Base-by-base conservation (phyloP, 1,140 invertebrate species). In the Zaprionus tsacasi region DNA sequence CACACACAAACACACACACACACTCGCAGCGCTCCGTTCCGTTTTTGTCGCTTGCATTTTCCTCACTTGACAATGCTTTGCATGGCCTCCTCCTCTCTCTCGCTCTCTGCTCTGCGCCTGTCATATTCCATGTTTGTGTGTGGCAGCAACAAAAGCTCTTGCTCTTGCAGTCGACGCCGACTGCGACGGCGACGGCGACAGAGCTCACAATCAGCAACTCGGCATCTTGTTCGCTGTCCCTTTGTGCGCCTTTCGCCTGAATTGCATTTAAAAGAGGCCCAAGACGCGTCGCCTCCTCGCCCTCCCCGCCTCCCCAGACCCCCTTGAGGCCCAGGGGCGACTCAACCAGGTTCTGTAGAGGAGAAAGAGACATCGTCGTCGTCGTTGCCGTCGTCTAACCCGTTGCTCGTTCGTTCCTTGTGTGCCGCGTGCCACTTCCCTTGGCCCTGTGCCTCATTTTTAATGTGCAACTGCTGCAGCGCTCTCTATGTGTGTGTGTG, bases 71-170 rank as follows among this genome's bases (percentile, higher is more conserved):
- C 83, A 88, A 88, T 88, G 83, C 83, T 88, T 89, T 88, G 83
- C 83, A 88, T 88, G 85, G 63, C 15, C 3, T 57, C 7, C 61
- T 15, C 10, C 8, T 1, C 11, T 48, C 25, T 30, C 43, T 40
- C 48, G 27, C 55, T 35, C 33, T 21, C 35, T 57, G 40, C 43
- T 65, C 64, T 69, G 59, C 61, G 78, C 74, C 82, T 89, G 85
- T 89, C 85, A 89, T 89, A 89, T 89, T 89, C 85, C 81, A 89
- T 89, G 85, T 89, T 89, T 89, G 85, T 89, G 85, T 89, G 67
- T 89, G 81, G 75, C 86, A 64, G 72, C 85, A 81, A 89, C 85
- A 88, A 88, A 88, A 89, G 85, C 81, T 88, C 80, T 87, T 87
- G 76, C 72, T 89, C 78, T 82, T 87, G 72, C 70, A 70, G 81